Percentiles rank a stretch among this genome's conserved stretches.
Conservation (phyloP, 2,888 invertebrate species). For the Chromoteleia sp. region DNA sequence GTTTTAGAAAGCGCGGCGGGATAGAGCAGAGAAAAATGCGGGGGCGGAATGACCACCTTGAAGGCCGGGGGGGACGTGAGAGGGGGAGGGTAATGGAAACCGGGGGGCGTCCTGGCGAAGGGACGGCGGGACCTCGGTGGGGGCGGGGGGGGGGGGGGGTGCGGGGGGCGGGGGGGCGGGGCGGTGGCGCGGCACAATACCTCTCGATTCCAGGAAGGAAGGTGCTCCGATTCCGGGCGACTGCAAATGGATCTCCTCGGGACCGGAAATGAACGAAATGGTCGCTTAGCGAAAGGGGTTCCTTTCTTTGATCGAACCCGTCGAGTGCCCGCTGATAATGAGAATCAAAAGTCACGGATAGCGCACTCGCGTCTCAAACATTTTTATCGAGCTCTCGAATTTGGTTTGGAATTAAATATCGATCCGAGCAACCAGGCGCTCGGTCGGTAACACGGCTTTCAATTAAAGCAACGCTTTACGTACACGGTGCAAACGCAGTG, state of each 20-base stretch:
- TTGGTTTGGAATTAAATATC: not conserved
- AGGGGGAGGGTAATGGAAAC: constrained; percentile 80
- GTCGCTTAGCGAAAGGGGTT: constrained; percentile 83
- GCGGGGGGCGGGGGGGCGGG: constrained; percentile 26
- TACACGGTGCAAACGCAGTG: not conserved
- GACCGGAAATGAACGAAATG: constrained; percentile 84
- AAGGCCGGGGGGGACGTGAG: constrained; percentile 74
- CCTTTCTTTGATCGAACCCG: constrained; percentile 80
- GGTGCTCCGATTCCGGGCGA: constrained; percentile 72
- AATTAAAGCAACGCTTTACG: not conserved
- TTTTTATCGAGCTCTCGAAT: not conserved
- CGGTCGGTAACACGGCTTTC: not conserved
- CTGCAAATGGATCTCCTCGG: constrained; percentile 83
- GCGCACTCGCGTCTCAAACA: not conserved
- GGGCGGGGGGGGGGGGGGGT: constrained; percentile 6
- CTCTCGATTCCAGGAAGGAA: constrained; percentile 77
- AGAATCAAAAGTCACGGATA: constrained; percentile 49
- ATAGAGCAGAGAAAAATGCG: constrained; percentile 82
- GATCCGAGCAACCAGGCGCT: not conserved
- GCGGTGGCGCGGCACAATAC: constrained; percentile 76
- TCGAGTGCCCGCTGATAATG: constrained; percentile 64
- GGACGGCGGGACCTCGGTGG: constrained; percentile 60
- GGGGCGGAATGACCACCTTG: constrained; percentile 80
- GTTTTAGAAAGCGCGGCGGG: too few relatives aligned
- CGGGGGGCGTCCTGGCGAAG: constrained; percentile 76